Evolutionary conservation across 2,888 invertebrate genomes (phyloP), one percentile per base, ranked within the genome.

Genomic region (Lingula anatina): DNA sequence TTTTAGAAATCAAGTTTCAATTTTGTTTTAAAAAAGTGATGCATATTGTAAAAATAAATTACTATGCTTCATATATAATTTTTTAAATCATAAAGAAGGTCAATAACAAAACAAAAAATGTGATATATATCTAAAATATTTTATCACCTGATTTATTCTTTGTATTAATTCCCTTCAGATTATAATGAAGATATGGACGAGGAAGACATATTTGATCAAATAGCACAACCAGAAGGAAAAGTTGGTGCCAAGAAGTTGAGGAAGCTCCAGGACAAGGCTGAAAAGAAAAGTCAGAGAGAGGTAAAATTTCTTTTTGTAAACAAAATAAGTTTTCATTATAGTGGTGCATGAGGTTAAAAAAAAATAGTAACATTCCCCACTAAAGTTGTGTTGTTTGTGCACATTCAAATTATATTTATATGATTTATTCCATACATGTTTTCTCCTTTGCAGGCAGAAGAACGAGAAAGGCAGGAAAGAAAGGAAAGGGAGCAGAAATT

Each of bases 211-310:
- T 54, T 57, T 27, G 59, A 60, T 44, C 59, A 59, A 15, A 50
- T 62, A 39, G 60, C 57, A 27, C 52, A 59, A 80, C 48, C 68
- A 27, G 88, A 88, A 63, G 85, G 86, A 39, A 95, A 92, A 78
- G 84, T 82, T 39, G 96, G 96, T 9, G 88, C 92, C 0, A 97
- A 96, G 78, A 97, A 96, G 79, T 81, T 89, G 27, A 90, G 90
- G 0, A 97, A 97, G 75, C 75, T 96, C 38, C 93, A 94, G 79
- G 91, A 91, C 0, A 97, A 97, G 88, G 59, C 93, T 89, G 71
- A 91, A 86, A 74, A 88, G 86, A 70, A 83, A 85, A 44, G 86
- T 85, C 56, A 83, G 89, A 60, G 95, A 92, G 76, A 82, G 64
- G 69, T 70, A 49, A 48, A 38, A 12, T 2, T 18, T 20, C 9